Conservation (phyloP, 2,888 invertebrate species). For the Macrosiphum euphorbiae region DNA sequence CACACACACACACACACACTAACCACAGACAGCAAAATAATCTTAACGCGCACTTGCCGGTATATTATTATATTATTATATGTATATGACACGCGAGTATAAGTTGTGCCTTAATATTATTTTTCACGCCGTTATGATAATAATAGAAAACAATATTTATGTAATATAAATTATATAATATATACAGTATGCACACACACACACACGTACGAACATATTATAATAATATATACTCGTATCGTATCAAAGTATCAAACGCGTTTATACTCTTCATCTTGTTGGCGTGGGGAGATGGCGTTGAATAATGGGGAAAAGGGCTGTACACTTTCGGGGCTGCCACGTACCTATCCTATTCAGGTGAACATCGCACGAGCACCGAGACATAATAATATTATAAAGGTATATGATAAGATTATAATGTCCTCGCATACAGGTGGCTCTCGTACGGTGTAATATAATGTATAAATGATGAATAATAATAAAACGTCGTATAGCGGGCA, state of each 20-base stretch:
- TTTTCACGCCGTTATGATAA: not conserved
- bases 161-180: not conserved
- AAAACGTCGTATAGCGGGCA: not conserved
- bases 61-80: not conserved
- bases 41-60: not conserved
- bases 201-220: not conserved
- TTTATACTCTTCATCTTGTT: not conserved
- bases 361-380: not conserved
- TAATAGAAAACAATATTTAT: not conserved
- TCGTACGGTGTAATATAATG: not conserved
- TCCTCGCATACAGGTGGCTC: not conserved
- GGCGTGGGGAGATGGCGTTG: not conserved
- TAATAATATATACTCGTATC: not conserved
- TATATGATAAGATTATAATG: not conserved
- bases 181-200: not conserved
- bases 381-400: not conserved
- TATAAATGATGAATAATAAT: not conserved
- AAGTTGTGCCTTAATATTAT: not conserved
- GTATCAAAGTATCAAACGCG: not conserved
- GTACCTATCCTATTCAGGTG: not conserved
- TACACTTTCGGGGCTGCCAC: not conserved
- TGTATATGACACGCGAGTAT: not conserved
- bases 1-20: not conserved
- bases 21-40: constrained; percentile 31
- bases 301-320: not conserved